Evolutionary conservation across 2,888 invertebrate genomes (phyloP), one percentile per base, ranked within the genome.

Genomic region (Idaea straminata): DNA sequence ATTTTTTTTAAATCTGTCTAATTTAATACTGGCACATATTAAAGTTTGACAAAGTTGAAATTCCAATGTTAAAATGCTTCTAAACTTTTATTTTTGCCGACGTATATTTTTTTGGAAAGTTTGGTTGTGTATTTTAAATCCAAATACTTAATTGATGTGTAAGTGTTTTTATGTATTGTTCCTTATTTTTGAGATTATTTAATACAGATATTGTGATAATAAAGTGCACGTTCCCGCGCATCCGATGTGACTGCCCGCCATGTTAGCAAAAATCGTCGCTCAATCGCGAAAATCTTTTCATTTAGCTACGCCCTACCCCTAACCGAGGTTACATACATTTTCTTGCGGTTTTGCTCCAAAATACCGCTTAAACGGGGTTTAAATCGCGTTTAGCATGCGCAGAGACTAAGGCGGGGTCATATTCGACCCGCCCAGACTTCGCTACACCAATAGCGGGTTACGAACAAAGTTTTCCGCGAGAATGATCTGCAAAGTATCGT

Each of bases 341-440:
- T 91, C 91, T 87, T 91, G 91, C 83, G 92, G 91, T 91, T 92
- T 91, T 90, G 86, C 83, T 77, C 88, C 88, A 92, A 92, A 92
- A 91, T 83, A 91, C 92, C 92, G 92, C 92, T 91, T 92, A 92
- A 92, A 91, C 91, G 92, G 86, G 87, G 76, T 83, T 91, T 92
- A 92, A 88, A 83, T 72, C 87, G 82, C 87, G 87, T 88, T 91
- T 91, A 91, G 89, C 92, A 92, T 92, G 92, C 92, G 92, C 92
- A 79, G 81, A 72, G 70, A 67, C 69, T 59, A 64, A 75, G 90
- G 92, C 86, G 89, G 86, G 76, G 86, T 76, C 61, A 67, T 35
- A 7, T 15, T 38, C 72, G 69, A 85, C 81, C 91, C 84, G 72
- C 92, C 88, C 47, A 7, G 25, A 4, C 15, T 0, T 5, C 5